Evolutionary conservation across 1,140 invertebrate genomes (phyloP).

Genomic region (Apis cerana): DNA sequence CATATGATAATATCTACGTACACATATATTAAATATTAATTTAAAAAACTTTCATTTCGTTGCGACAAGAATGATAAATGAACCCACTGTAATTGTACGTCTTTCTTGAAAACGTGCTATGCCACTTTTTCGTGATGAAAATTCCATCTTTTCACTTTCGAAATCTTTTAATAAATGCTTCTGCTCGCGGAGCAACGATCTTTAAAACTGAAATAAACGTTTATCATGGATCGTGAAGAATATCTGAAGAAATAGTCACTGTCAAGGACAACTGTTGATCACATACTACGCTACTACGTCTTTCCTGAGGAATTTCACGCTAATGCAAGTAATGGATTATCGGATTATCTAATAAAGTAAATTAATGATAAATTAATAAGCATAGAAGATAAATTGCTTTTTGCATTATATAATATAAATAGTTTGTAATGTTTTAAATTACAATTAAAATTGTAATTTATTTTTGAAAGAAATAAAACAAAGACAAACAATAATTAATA

Average conservation of each 20-base stretch:
- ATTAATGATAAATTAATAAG: neutral
- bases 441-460: neutral
- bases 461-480: too few relatives aligned
- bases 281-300: neutral
- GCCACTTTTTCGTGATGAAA: neutral
- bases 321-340: neutral
- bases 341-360: neutral
- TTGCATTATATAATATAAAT: neutral
- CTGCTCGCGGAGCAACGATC: neutral
- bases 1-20: neutral
- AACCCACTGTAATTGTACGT: neutral
- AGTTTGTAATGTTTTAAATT: neutral
- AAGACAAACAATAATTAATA: too few relatives aligned
- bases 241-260: neutral
- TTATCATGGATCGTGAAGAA: neutral
- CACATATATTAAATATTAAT: neutral
- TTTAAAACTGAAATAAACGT: neutral
- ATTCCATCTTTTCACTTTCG: neutral
- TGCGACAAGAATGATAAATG: constrained; percentile 38
- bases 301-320: neutral
- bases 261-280: constrained; percentile 10
- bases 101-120: neutral
- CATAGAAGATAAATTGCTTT: neutral
- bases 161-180: constrained; percentile 4
- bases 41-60: neutral